Evolutionary conservation across 2,888 invertebrate species (phyloP).

Genomic region (Nasonia oneida): DNA sequence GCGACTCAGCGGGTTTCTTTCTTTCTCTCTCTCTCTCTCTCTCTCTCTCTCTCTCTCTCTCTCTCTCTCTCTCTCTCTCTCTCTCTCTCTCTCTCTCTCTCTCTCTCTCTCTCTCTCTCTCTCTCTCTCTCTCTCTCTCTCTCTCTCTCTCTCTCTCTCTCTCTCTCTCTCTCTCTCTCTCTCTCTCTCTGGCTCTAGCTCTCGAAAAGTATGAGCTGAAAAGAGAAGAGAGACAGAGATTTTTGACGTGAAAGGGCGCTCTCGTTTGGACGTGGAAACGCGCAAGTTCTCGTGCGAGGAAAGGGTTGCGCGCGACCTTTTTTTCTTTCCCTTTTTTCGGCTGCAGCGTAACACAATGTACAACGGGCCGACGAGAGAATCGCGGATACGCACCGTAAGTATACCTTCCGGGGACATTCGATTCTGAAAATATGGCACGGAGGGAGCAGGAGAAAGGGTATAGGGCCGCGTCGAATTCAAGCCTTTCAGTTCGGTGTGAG

Average conservation of each 20-base stretch:
- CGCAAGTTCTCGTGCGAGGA: slow-evolving; percentile 6
- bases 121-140: not conserved
- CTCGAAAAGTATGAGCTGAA: slow-evolving; percentile 39
- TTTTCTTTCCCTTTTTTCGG: slow-evolving; percentile 25
- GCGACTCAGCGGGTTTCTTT: slow-evolving; percentile 48
- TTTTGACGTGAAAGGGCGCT: slow-evolving; percentile 47
- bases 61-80: not conserved
- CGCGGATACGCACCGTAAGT: slow-evolving; percentile 33
- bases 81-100: slow-evolving; percentile 31
- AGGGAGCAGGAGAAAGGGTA: not conserved
- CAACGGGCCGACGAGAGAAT: slow-evolving; percentile 28
- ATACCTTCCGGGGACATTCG: slow-evolving; percentile 49
- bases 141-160: not conserved
- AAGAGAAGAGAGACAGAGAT: slow-evolving; percentile 16
- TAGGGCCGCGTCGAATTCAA: slow-evolving; percentile 19
- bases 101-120: slow-evolving; percentile 31
- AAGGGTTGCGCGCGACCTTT: slow-evolving; percentile 45
- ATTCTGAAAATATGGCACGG: slow-evolving; percentile 56
- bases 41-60: not conserved
- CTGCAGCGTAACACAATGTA: slow-evolving; percentile 31
- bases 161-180: slow-evolving; percentile 32
- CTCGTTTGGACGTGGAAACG: slow-evolving; percentile 38
- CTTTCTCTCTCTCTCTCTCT: slow-evolving; percentile 37
- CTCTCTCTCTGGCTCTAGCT: not conserved
- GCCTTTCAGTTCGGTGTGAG: slow-evolving; percentile 39